Base-by-base conservation (phyloP, 2,797 vertebrate genomes). In the Halcyon chelicuti region DNA sequence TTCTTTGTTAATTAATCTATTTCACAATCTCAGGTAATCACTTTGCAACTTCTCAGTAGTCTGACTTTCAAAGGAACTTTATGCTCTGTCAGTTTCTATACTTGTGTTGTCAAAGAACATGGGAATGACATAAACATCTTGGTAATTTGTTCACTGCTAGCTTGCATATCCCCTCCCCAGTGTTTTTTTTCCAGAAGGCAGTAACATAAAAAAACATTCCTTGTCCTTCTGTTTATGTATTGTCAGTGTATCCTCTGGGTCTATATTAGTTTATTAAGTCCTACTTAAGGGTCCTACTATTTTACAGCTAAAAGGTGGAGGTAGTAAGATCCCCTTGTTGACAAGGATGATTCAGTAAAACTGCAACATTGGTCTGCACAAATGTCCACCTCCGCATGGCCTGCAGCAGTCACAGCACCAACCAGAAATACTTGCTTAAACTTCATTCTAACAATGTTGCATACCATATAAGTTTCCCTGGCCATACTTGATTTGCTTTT, bases 1-100 rank as follows among this genome's bases (percentile, higher is more conserved):
- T 96, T 68, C 40, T 82, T 78, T 87, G 72, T 84, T 98, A 97
- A 97, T 98, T 96, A 96, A 98, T 85, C 82, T 91, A 88, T 92
- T 93, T 95, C 96, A 95, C 85, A 96, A 93, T 96, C 86, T 94
- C 73, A 95, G 88, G 62, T 76, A 94, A 95, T 97, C 92, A 96
- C 67, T 96, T 91, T 78, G 66, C 77, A 95, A 96, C 74, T 68
- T 86, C 76, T 93, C 46, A 14, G 33, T 42, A 60, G 77, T 51
- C 71, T 88, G 74, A 37, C 76, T 85, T 91, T 87, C 74, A 95
- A 96, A 96, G 79, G 62, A 97, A 88, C 62, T 73, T 88, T 60
- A 63, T 17, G 13, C 33, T 86, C 54, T 61, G n/a, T 77, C 94
- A 93, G 21, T 88, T 81, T 44, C 26, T 65, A 54, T 44, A 61